Evolutionary conservation across 92 coral and sea anemone species (phyloP), one percentile per base, ranked within the genome.

Genomic region (Galaxea fascicularis): DNA sequence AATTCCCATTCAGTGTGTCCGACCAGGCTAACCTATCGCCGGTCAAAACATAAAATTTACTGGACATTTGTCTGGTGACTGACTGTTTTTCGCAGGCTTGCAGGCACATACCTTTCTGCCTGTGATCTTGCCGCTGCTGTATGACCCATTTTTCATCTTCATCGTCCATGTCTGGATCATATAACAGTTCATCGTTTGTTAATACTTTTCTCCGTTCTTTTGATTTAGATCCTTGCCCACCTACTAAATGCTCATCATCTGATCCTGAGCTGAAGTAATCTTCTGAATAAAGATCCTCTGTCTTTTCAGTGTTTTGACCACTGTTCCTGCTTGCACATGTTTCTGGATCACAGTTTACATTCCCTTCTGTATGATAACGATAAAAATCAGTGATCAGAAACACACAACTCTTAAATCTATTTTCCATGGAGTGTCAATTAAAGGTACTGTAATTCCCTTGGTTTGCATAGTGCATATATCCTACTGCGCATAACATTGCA

Each of bases 231-330:
- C 92, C 87, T 30, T 90, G 77, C 1, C 99, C 99, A 41, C 98
- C 99, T 41, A 96, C 99, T 65, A 53, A 80, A 79, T 96, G 87
- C 57, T 93, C 96, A 83, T 96, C 99, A 4, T 96, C 99, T 49
- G 98, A 95, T 10, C 99, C 99, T 13, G 99, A 96, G 71, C 99
- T 96, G 77, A 96, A 96, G 83, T 96, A 96, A 64, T 92, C 96
- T 59, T 96, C 98, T 58, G 92, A 88, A 64, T 96, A 96, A 53
- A 86, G n/a, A 22, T 80, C 88, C 10, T 56, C 76, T 26, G 44
- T 63, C 65, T 89, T 66, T 58, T 64, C 62, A 18, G 74, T 22
- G 35, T 59, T 56, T n/a, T 31, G 13, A 45, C 31, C 17, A 0
- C 67, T 46, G 66, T 25, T 16, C 45, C 22, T 28, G 14, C 46